phyloP scores from a whole-genome alignment of 1,140 invertebrate species.

The Bemisia tabaci region DNA sequence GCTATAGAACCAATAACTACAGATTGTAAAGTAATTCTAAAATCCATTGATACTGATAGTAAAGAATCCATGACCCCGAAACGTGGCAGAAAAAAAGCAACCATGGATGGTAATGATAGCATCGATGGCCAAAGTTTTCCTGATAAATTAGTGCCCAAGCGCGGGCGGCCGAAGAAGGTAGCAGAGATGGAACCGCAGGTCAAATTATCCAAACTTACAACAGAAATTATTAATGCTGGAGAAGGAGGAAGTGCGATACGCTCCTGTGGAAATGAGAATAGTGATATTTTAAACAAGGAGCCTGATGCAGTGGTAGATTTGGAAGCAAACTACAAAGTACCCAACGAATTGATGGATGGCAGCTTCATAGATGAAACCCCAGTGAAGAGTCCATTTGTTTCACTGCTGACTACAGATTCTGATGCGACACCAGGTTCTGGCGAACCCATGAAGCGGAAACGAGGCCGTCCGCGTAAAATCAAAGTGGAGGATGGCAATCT shows the following conservation, averaged over 20 bases:
- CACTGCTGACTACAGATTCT: not conserved
- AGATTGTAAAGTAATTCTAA: not conserved
- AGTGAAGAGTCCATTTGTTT: not conserved
- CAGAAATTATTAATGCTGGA: not conserved
- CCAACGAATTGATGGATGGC: not conserved
- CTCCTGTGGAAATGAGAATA: not conserved
- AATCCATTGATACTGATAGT: not conserved
- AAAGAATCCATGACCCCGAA: not conserved
- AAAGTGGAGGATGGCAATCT: not conserved
- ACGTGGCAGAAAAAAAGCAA: not conserved
- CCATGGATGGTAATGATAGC: not conserved
- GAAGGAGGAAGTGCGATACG: not conserved
- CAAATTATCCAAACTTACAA: not conserved
- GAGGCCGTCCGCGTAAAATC: not conserved
- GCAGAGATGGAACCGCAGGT: not conserved
- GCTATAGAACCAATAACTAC: not conserved
- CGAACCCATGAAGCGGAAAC: not conserved
- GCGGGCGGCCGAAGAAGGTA: not conserved
- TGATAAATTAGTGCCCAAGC: not conserved
- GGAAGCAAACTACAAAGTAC: not conserved
- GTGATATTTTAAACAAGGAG: not conserved
- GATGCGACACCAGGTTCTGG: not conserved
- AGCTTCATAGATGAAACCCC: not conserved
- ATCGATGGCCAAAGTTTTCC: no score
- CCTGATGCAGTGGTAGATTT: not conserved